These are phyloP conservation scores for Parapsyche elsis DNA, from an alignment of 1,140 invertebrate species.

Conservation along the genomic window DNA sequence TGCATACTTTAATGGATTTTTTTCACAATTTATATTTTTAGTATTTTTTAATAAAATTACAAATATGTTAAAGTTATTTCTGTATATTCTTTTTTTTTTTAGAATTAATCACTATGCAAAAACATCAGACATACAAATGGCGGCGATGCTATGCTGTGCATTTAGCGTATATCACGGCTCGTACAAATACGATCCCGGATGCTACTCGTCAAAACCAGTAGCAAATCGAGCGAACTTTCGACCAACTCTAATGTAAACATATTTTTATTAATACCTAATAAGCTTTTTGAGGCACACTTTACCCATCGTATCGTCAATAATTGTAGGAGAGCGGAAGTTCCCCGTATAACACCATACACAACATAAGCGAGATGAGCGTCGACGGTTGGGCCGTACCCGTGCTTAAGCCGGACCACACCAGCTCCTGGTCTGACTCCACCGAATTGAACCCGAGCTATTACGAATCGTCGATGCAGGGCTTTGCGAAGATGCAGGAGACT, in stretches of 20 bases:
- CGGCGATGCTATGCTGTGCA: slow-evolving; percentile 90
- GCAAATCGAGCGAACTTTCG: slow-evolving; percentile 54
- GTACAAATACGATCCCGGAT: not conserved
- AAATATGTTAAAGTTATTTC: no score
- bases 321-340: slow-evolving; percentile 77
- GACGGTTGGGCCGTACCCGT: slow-evolving; percentile 79
- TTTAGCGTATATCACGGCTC: slow-evolving; percentile 71
- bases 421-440: slow-evolving; percentile 88
- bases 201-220: slow-evolving; percentile 31
- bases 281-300: not conserved
- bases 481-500: slow-evolving; percentile 61
- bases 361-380: slow-evolving; percentile 78
- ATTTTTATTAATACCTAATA: not conserved
- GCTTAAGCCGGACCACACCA: slow-evolving; percentile 82
- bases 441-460: slow-evolving; percentile 73
- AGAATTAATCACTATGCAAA: slow-evolving; percentile 83
- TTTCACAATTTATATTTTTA: no score
- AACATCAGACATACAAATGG: slow-evolving; percentile 90
- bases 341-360: slow-evolving; percentile 92
- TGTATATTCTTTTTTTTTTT: slow-evolving; percentile 50
- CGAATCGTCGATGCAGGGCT: slow-evolving; percentile 59
- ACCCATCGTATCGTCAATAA: not conserved
- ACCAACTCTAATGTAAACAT: slow-evolving; percentile 53
- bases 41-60: no score
- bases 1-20: no score